phyloP scores from a whole-genome alignment of 2,888 invertebrate genomes.

The Stegophylla sp. region DNA sequence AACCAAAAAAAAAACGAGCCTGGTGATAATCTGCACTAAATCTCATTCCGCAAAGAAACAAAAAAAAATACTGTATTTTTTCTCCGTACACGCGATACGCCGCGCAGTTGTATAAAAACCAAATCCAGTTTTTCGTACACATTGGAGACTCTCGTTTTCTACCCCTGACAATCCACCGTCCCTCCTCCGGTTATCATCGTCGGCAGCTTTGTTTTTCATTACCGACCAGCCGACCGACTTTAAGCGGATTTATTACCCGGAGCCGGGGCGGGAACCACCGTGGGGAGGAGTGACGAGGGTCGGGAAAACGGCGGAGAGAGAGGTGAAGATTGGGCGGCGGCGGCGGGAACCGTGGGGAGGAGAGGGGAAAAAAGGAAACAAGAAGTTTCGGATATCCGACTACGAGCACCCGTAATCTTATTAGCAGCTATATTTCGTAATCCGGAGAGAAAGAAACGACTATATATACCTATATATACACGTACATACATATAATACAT shows the following conservation, averaged over 20 bases:
- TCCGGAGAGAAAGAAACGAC: slow-evolving; percentile 43
- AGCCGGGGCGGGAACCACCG: slow-evolving; percentile 21
- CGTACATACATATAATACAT: neutral
- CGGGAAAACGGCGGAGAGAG: neutral
- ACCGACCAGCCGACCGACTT: slow-evolving; percentile 53
- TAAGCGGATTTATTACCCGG: slow-evolving; percentile 58
- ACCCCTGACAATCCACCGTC: slow-evolving; percentile 44
- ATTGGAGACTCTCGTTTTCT: slow-evolving; percentile 55
- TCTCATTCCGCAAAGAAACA: slow-evolving; percentile 28
- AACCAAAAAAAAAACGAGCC: slow-evolving; percentile 13
- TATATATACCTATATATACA: neutral
- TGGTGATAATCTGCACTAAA: slow-evolving; percentile 52
- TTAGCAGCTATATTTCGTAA: slow-evolving; percentile 58
- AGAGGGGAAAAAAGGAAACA: slow-evolving; percentile 38
- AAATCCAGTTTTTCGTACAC: slow-evolving; percentile 52
- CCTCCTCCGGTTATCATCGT: slow-evolving; percentile 46
- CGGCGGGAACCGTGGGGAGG: slow-evolving; percentile 12
- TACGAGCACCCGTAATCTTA: slow-evolving; percentile 55
- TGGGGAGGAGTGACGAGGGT: neutral
- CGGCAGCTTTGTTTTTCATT: slow-evolving; percentile 59
- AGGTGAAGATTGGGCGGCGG: neutral
- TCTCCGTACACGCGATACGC: slow-evolving; percentile 12
- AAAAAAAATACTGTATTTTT: slow-evolving; percentile 27
- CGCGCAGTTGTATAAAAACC: slow-evolving; percentile 33
- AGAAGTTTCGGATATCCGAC: slow-evolving; percentile 58